These are phyloP conservation scores for Oryzias javanicus DNA, from an alignment of 2,113 vertebrate species.

Conservation along the genomic window DNA sequence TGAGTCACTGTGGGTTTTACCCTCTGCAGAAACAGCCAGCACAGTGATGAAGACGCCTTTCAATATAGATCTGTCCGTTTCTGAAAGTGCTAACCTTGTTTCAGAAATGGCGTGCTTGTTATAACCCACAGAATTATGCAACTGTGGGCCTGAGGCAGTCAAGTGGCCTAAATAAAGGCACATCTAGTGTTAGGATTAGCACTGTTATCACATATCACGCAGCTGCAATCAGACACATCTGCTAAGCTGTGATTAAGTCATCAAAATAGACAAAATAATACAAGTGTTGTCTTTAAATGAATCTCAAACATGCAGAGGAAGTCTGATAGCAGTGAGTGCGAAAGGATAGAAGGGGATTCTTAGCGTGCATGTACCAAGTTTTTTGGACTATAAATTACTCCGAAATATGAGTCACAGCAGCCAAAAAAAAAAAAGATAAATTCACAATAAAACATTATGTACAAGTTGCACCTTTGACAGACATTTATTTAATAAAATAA, in stretches of 20 bases:
- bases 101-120: slow-evolving; percentile 46
- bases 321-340: not conserved
- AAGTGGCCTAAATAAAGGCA: slow-evolving; percentile 73
- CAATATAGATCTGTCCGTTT: slow-evolving; percentile 35
- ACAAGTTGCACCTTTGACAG: no score
- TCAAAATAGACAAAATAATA: slow-evolving; percentile 25
- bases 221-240: slow-evolving; percentile 39
- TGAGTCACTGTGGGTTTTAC: no score
- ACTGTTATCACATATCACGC: slow-evolving; percentile 43
- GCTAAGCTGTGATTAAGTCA: slow-evolving; percentile 41
- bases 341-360: not conserved
- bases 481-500: no score
- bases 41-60: slow-evolving; percentile 1
- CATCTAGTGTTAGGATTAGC: slow-evolving; percentile 50
- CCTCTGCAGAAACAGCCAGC: not conserved
- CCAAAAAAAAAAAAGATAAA: no score
- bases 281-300: slow-evolving; percentile 11
- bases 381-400: no score
- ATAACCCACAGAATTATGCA: slow-evolving; percentile 59
- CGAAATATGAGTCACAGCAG: no score
- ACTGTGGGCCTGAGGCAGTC: slow-evolving; percentile 64
- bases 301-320: slow-evolving; percentile 2
- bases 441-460: no score
- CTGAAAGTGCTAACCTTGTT: slow-evolving; percentile 44
- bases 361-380: no score